Percentiles rank a stretch among this genome's conserved stretches.
phyloP scores from a whole-genome alignment of 1,140 invertebrate genomes.

The Drosophila takahashii region DNA sequence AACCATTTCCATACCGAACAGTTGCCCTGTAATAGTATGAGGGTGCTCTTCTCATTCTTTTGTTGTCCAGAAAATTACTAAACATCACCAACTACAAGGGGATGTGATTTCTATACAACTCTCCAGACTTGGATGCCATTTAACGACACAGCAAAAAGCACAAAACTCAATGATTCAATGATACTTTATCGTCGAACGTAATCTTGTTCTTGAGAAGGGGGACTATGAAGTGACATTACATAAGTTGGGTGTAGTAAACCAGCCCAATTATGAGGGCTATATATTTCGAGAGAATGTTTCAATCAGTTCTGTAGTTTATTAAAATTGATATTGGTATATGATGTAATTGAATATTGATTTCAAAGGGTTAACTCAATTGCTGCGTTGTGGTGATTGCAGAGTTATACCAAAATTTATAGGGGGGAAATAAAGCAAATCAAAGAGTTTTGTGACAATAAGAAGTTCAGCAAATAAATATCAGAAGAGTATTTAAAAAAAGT shows the following conservation, averaged over 20 bases:
- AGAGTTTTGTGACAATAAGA: neutral
- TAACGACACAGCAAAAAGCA: conserved; percentile 69
- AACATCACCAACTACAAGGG: conserved; percentile 38
- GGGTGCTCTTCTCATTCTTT: conserved; percentile 38
- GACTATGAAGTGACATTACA: conserved; percentile 23
- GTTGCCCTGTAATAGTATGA: conserved; percentile 44
- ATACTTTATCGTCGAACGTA: conserved; percentile 76
- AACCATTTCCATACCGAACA: conserved; percentile 45
- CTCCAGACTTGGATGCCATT: conserved; percentile 52
- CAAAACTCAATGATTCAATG: conserved; percentile 59
- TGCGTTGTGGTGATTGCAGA: conserved; percentile 12
- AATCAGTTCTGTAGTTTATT: conserved; percentile 39
- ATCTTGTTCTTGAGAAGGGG: conserved; percentile 57
- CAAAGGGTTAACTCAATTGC: conserved; percentile 65
- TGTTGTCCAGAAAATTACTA: conserved; percentile 68
- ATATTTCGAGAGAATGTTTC: conserved; percentile 31
- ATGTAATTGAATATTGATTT: conserved; percentile 44
- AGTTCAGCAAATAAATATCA: neutral
- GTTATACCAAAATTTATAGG: neutral
- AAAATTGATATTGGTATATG: conserved; percentile 25
- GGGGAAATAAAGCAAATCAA: conserved; percentile 2
- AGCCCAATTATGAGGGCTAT: conserved; percentile 30
- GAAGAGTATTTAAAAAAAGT: neutral
- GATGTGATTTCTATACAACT: conserved; percentile 12
- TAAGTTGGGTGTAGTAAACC: conserved; percentile 1